These are phyloP conservation scores for Vulpes lagopus DNA, from an alignment of 2,113 vertebrate genomes.

Conservation along the genomic window DNA sequence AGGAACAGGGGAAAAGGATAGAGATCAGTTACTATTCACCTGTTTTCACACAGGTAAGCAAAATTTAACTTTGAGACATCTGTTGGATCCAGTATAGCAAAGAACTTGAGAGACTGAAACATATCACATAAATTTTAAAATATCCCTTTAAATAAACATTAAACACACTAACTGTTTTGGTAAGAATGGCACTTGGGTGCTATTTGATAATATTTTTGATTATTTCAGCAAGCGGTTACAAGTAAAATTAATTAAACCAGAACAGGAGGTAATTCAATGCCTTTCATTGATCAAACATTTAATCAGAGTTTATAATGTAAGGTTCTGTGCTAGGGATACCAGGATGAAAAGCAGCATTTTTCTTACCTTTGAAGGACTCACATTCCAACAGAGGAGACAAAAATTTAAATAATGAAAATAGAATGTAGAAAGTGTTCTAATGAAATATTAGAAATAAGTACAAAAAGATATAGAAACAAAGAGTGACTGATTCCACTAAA, in stretches of 20 bases:
- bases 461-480: not conserved
- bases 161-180: not conserved
- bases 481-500: not conserved
- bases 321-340: not conserved
- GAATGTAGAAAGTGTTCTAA: not conserved
- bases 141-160: slow-evolving; percentile 23
- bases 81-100: not conserved
- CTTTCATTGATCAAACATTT: slow-evolving; percentile 2
- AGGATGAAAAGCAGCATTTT: not conserved
- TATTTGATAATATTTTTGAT: not conserved
- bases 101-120: not conserved
- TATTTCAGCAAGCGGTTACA: not conserved
- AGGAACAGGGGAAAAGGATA: not conserved
- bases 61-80: slow-evolving; percentile 48
- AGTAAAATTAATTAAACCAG: slow-evolving; percentile 12
- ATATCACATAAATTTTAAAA: not conserved
- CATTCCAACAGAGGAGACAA: not conserved
- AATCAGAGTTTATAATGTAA: not conserved
- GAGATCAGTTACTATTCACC: slow-evolving; percentile 21
- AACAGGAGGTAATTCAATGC: not conserved
- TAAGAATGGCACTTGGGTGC: not conserved
- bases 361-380: not conserved
- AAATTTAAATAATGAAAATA: not conserved
- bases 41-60: not conserved
- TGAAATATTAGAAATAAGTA: slow-evolving; percentile 3